A percentile compares a stretch with the other conserved stretches of the same genome.
Conservation (phyloP, 2,888 invertebrate species). For the Ypsolopha scabrella region DNA sequence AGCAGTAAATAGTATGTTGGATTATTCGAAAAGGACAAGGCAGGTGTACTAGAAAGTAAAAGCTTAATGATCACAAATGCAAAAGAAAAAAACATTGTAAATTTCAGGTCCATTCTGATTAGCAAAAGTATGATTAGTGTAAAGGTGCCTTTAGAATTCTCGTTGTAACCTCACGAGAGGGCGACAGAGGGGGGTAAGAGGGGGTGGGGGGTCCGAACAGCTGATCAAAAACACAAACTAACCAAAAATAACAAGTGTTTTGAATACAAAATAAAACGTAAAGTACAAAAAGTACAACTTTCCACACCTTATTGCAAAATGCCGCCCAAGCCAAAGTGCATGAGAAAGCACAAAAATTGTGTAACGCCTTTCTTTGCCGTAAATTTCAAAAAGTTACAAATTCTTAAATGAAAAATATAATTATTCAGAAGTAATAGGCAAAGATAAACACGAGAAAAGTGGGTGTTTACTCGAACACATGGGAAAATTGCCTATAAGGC, state of each 20-base stretch:
- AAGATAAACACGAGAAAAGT: not conserved
- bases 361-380: not conserved
- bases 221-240: constrained; percentile 4
- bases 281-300: not conserved
- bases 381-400: not conserved
- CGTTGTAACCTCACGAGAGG: not conserved
- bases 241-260: not conserved
- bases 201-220: constrained; percentile 6
- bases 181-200: constrained; percentile 2
- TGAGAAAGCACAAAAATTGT: not conserved
- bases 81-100: too few relatives aligned
- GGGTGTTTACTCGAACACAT: not conserved
- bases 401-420: not conserved
- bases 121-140: too few relatives aligned
- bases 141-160: too few relatives aligned
- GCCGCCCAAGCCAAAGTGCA: not conserved
- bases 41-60: too few relatives aligned
- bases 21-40: not conserved
- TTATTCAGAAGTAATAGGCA: not conserved
- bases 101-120: too few relatives aligned
- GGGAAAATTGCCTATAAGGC: not conserved
- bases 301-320: not conserved
- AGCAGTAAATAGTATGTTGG: too few relatives aligned
- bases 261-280: not conserved
- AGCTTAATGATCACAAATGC: too few relatives aligned